phyloP scores from a whole-genome alignment of 2,797 vertebrate species.

The Prunella strophiata region DNA sequence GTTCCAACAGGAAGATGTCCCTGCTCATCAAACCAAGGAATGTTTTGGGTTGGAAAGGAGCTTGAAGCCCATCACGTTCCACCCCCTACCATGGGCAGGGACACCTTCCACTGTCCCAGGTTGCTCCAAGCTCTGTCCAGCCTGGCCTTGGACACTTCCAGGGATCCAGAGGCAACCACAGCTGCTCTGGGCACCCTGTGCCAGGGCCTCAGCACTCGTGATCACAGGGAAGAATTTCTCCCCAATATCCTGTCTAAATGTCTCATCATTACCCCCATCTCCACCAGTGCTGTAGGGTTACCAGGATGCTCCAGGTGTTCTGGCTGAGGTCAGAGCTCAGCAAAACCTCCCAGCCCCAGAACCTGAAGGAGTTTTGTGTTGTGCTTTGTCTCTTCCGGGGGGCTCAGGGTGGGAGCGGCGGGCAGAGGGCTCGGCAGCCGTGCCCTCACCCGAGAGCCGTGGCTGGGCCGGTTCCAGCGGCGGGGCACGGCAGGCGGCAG shows the following conservation, averaged over 20 bases:
- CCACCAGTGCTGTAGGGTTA: accelerated
- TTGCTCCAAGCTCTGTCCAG: accelerated
- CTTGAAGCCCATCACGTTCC: accelerated
- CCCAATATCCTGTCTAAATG: accelerated
- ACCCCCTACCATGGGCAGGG: background rate
- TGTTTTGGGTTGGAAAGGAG: background rate
- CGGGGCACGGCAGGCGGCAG: accelerated
- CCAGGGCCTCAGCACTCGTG: accelerated
- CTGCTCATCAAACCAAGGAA: background rate
- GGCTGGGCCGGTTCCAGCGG: background rate
- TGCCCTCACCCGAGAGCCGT: accelerated
- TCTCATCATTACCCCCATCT: background rate
- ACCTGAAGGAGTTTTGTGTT: background rate
- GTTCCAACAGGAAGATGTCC: background rate
- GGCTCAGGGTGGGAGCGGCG: background rate
- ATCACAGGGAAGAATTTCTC: background rate
- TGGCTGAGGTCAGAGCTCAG: accelerated
- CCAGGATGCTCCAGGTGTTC: accelerated
- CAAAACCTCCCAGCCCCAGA: background rate
- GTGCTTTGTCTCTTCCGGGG: too few relatives aligned
- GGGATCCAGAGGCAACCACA: background rate
- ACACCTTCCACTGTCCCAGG: accelerated
- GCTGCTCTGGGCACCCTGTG: accelerated
- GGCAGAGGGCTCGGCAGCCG: background rate
- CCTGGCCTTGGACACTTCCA: background rate